A percentile compares a stretch with the other conserved stretches of the same genome.
Conservation (phyloP, 2,888 invertebrate genomes). For the Netelia virgata region DNA sequence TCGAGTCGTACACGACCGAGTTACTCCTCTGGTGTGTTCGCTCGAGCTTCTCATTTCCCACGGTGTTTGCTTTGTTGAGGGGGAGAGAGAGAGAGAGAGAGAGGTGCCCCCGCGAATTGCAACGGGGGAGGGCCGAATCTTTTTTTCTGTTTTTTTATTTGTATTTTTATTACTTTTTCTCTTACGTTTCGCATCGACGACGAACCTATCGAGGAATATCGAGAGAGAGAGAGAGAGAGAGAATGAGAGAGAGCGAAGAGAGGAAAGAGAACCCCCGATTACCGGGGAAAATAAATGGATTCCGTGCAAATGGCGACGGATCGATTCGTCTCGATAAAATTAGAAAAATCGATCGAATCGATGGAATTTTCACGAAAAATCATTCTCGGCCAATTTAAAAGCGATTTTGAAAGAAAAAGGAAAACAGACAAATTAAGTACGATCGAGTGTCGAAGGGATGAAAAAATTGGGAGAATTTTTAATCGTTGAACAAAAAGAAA, state of each 20-base stretch:
- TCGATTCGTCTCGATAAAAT: neutral
- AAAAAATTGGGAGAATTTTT: neutral
- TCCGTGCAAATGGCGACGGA: no score
- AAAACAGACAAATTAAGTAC: neutral
- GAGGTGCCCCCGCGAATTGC: conserved; percentile 69
- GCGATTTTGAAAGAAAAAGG: neutral
- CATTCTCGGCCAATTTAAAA: no score
- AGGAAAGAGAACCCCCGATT: neutral
- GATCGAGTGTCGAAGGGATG: neutral
- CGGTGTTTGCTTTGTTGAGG: conserved; percentile 80
- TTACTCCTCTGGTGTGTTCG: conserved; percentile 64
- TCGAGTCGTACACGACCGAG: neutral
- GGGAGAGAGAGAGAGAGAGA: neutral
- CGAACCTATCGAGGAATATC: conserved; percentile 9
- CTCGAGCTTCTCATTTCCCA: conserved; percentile 80
- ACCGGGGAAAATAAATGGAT: no score
- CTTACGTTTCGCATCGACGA: conserved; percentile 69
- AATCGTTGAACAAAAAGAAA: no score
- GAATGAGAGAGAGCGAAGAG: no score
- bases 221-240: conserved; percentile 9
- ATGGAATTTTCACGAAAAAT: neutral
- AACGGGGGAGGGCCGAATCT: conserved; percentile 62
- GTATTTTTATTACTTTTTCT: neutral
- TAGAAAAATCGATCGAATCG: neutral
- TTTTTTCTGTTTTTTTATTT: conserved; percentile 52